Evolutionary conservation across 23 tunicate species (phyloP).

Genomic region (Ascidia mentula): DNA sequence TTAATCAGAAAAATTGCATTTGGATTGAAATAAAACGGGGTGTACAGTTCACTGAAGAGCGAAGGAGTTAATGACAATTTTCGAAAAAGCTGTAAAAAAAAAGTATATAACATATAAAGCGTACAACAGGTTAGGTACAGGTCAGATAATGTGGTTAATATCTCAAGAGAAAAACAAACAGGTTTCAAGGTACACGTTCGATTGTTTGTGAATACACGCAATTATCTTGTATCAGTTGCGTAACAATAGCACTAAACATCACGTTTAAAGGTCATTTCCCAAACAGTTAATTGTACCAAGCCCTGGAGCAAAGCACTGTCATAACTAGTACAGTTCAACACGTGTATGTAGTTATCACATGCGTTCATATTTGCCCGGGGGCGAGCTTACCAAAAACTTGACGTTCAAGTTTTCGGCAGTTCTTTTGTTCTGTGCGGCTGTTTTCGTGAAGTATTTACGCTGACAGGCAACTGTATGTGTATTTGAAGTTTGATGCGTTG

Average conservation of each 20-base stretch:
- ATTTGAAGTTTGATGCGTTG: conserved; percentile 7
- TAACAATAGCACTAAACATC: neutral
- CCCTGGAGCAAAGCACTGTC: neutral
- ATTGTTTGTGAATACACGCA: conserved; percentile 1
- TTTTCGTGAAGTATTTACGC: too few species aligned
- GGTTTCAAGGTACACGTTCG: too few species aligned
- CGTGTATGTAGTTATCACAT: conserved; percentile 10
- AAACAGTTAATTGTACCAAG: neutral
- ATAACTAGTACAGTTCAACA: neutral
- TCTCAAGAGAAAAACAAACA: too few species aligned
- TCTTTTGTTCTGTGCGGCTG: neutral
- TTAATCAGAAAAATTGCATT: too few species aligned
- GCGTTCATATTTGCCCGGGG: neutral
- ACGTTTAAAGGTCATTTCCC: neutral
- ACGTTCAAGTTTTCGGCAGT: conserved; percentile 2
- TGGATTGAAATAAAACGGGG: too few species aligned
- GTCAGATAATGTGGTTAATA: too few species aligned
- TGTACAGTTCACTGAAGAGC: too few species aligned
- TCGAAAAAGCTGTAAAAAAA: too few species aligned
- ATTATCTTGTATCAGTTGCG: neutral
- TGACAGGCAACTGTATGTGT: too few species aligned
- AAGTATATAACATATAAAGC: too few species aligned
- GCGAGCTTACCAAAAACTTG: neutral
- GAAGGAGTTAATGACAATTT: too few species aligned
- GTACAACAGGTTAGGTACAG: too few species aligned